These are phyloP conservation scores for Rhabdomys pumilio DNA, from an alignment of 2,797 vertebrate species.

Conservation along the genomic window DNA sequence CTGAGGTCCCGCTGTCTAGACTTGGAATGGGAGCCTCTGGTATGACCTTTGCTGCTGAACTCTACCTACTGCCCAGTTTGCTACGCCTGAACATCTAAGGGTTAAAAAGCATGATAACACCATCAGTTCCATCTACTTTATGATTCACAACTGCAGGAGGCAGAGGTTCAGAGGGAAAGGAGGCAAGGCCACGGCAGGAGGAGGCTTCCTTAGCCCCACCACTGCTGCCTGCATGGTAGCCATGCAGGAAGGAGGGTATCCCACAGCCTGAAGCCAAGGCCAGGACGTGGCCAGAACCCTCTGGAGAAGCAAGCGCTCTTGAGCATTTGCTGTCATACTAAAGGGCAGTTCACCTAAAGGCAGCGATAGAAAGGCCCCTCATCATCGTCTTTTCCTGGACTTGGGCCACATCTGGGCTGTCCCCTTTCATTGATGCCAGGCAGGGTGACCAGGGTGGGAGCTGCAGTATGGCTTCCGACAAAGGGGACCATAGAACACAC, in stretches of 20 bases:
- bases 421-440: not conserved
- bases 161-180: not conserved
- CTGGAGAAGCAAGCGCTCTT: not conserved
- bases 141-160: not conserved
- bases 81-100: not conserved
- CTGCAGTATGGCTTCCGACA: not conserved
- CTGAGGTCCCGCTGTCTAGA: not conserved
- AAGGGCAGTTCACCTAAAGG: not conserved
- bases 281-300: not conserved
- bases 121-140: not conserved
- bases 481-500: not conserved
- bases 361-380: not conserved
- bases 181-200: not conserved
- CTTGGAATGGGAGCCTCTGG: not conserved
- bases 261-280: not conserved
- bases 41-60: not conserved
- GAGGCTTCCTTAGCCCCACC: not conserved
- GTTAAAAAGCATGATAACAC: not conserved
- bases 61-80: not conserved
- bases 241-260: not conserved
- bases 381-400: not conserved
- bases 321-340: constrained; percentile 35
- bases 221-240: not conserved
- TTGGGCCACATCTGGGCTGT: not conserved
- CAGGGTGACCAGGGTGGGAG: not conserved